These are phyloP conservation scores for Molorchus minor DNA, from an alignment of 2,888 invertebrate species.

Conservation along the genomic window DNA sequence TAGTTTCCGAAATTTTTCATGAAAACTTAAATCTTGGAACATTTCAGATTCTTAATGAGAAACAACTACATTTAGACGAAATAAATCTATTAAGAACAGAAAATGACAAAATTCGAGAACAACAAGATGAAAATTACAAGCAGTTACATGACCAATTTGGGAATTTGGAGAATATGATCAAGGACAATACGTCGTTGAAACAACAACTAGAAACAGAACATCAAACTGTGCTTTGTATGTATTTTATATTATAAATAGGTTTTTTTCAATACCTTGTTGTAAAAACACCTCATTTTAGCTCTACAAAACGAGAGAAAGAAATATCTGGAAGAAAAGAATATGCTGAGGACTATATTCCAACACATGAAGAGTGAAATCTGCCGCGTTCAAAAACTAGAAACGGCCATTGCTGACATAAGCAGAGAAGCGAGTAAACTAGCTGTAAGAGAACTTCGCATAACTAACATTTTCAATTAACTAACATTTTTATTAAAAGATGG, in stretches of 20 bases:
- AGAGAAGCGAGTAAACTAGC: slow-evolving; percentile 57
- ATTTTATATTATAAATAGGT: slow-evolving; percentile 2
- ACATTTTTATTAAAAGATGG: slow-evolving; percentile 45
- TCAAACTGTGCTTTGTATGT: slow-evolving; percentile 48
- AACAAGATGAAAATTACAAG: slow-evolving; percentile 43
- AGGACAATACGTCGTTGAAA: slow-evolving; percentile 45
- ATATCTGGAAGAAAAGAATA: slow-evolving; percentile 56
- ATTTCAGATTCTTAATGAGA: slow-evolving; percentile 42
- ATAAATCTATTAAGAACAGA: slow-evolving; percentile 34
- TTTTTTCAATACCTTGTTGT: too few relatives aligned
- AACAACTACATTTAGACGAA: slow-evolving; percentile 34
- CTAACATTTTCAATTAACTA: background rate
- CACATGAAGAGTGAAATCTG: slow-evolving; percentile 54
- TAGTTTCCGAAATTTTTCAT: background rate
- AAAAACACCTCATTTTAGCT: slow-evolving; percentile 40
- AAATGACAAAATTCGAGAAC: slow-evolving; percentile 32
- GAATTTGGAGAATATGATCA: slow-evolving; percentile 47
- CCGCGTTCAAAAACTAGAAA: slow-evolving; percentile 55
- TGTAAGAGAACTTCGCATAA: slow-evolving; percentile 43
- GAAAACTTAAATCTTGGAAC: background rate
- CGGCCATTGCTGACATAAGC: slow-evolving; percentile 51
- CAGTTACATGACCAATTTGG: slow-evolving; percentile 48
- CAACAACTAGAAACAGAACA: slow-evolving; percentile 52
- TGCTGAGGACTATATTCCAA: slow-evolving; percentile 55
- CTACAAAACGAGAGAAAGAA: slow-evolving; percentile 55